Base-by-base conservation (phyloP, 2,888 invertebrate species). In the Andrena bicolor region DNA sequence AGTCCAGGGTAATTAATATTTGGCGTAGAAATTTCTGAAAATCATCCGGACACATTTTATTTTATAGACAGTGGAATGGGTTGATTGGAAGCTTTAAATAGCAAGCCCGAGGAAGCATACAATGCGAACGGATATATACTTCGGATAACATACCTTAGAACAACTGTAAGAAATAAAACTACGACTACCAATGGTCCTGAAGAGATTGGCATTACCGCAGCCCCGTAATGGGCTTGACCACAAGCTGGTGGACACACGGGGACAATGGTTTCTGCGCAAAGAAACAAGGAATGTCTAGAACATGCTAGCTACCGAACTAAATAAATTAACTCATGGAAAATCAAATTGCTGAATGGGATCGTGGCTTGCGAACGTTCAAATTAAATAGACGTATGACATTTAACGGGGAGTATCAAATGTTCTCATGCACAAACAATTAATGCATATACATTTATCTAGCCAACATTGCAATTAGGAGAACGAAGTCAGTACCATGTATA, bases 181-280 rank as follows among this genome's bases (percentile, higher is more conserved):
- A 95, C 94, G 92, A 90, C 90, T 89, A 93, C 72, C 88, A 94
- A 86, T 76, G 91, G 88, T 81, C 92, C 92, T 70, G 93, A 93
- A 81, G 96, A 94, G 80, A 95, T 84, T 48, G 95, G 93, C 56
- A 95, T 94, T 35, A 95, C 96, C 81, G 94, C 95, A 87, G 95
- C 95, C 84, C 95, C 96, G 91, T 96, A 96, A 66, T 95, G 94
- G 74, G 96, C 95, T 91, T 96, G 96, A 8, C 96, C 97, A 94
- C 98, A 98, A 91, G 98, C 98, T 84, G 98, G 98, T 90, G 98
- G 98, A 93, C 98, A 98, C 90, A 98, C 97, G 88, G 98, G 98
- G 89, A 98, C 97, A 91, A 98, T 97, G 71, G 98, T 97, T 95
- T 98, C 97, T 97, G 96, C 94, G 95, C 90, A 93, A 91, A 92